Percentiles rank a stretch among this genome's conserved stretches.
These are phyloP conservation scores for Blennius ocellaris DNA, from an alignment of 2,113 vertebrate species.

Conservation along the genomic window DNA sequence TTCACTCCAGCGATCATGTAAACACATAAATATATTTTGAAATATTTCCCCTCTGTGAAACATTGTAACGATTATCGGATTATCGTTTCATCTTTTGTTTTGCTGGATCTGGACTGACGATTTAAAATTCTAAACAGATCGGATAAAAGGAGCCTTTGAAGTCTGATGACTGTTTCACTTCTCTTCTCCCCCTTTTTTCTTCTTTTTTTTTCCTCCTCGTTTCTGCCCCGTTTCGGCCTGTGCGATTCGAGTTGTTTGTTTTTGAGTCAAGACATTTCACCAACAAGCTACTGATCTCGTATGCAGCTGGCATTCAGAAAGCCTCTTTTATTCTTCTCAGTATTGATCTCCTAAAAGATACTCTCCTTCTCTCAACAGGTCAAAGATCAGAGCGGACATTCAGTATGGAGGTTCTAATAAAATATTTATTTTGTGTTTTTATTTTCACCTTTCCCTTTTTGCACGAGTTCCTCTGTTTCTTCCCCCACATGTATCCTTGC, in stretches of 20 bases:
- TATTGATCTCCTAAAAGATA: slow-evolving; percentile 7
- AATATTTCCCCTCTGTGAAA: slow-evolving; percentile 71
- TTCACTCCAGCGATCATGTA: slow-evolving; percentile 60
- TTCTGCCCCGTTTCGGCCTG: slow-evolving; percentile 13
- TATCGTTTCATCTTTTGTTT: slow-evolving; percentile 80
- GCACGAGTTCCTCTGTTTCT: slow-evolving; percentile 1
- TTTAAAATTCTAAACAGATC: slow-evolving; percentile 77
- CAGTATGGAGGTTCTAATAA: not conserved
- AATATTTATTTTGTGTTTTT: not conserved
- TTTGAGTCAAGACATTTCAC: slow-evolving; percentile 22
- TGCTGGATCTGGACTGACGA: slow-evolving; percentile 69
- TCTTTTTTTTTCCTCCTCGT: slow-evolving; percentile 30
- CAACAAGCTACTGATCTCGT: slow-evolving; percentile 33
- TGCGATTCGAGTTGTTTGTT: slow-evolving; percentile 31
- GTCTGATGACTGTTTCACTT: slow-evolving; percentile 64
- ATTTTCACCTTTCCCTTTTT: not conserved
- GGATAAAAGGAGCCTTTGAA: slow-evolving; percentile 75
- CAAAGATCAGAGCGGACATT: slow-evolving; percentile 27
- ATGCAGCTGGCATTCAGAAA: slow-evolving; percentile 30
- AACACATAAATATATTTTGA: slow-evolving; percentile 69
- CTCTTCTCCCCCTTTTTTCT: slow-evolving; percentile 3
- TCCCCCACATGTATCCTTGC: slow-evolving; percentile 16
- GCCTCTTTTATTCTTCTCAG: not conserved
- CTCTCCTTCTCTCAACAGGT: slow-evolving; percentile 3
- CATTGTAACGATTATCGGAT: slow-evolving; percentile 77